Percentiles rank a stretch among this genome's conserved stretches.
Conservation (phyloP, 2,888 invertebrate species). For the Gibbula magus region DNA sequence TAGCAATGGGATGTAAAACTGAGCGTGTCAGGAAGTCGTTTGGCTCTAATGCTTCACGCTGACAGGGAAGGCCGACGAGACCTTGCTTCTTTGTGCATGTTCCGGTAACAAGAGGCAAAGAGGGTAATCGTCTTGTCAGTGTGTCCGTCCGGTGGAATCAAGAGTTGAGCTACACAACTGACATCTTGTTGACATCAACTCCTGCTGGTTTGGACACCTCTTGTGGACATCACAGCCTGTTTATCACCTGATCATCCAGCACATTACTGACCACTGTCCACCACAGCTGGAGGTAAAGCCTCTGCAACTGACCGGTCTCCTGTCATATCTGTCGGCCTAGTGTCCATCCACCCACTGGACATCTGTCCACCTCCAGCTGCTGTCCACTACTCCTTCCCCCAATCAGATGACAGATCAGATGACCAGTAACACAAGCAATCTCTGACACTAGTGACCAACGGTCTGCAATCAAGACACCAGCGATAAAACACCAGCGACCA, state of each 20-base stretch:
- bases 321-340: conserved; percentile 1
- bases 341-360: background rate
- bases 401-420: background rate
- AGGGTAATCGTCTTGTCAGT: conserved; percentile 14
- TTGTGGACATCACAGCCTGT: conserved; percentile 1
- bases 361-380: conserved; percentile 21
- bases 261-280: background rate
- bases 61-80: background rate
- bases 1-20: no score
- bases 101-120: background rate
- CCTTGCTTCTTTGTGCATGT: background rate
- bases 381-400: background rate
- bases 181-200: background rate
- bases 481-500: no score
- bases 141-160: background rate
- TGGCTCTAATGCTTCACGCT: no score
- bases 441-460: no score
- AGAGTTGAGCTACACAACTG: background rate
- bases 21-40: no score
- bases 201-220: conserved; percentile 1
- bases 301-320: background rate
- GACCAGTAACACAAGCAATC: no score
- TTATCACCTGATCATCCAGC: background rate
- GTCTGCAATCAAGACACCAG: no score
- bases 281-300: background rate